Conservation (phyloP, 2,888 invertebrate genomes). For the Amphimallon solstitiale region DNA sequence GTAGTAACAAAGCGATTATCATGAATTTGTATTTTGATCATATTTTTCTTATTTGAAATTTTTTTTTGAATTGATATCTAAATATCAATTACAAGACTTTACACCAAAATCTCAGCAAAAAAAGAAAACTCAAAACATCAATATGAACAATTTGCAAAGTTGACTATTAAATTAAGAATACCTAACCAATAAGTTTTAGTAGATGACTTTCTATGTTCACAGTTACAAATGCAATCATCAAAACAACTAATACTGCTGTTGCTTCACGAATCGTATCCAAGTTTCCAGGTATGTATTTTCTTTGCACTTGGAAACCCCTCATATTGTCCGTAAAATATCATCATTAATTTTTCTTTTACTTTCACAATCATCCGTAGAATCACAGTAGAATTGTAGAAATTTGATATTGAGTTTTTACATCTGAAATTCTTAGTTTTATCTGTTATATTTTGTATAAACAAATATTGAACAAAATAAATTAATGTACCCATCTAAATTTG, state of each 20-base stretch:
- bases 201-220: conserved; percentile 39
- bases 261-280: conserved; percentile 40
- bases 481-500: no score
- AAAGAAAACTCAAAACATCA: conserved; percentile 28
- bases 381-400: background rate
- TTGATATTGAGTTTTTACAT: background rate
- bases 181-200: background rate
- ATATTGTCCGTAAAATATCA: background rate
- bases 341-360: background rate
- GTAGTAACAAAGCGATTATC: background rate
- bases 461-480: no score
- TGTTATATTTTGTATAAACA: no score
- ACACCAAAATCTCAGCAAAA: background rate
- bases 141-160: background rate
- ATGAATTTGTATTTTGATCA: background rate
- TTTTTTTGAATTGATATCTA: background rate
- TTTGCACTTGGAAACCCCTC: conserved; percentile 33
- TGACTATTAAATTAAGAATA: conserved; percentile 1
- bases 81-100: background rate
- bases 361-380: conserved; percentile 1
- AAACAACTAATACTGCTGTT: conserved; percentile 41
- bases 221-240: conserved; percentile 40
- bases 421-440: no score
- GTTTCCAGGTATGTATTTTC: conserved; percentile 40
- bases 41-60: background rate